These are phyloP conservation scores for Protophormia terraenovae DNA, from an alignment of 2,888 invertebrate genomes.

Conservation along the genomic window DNA sequence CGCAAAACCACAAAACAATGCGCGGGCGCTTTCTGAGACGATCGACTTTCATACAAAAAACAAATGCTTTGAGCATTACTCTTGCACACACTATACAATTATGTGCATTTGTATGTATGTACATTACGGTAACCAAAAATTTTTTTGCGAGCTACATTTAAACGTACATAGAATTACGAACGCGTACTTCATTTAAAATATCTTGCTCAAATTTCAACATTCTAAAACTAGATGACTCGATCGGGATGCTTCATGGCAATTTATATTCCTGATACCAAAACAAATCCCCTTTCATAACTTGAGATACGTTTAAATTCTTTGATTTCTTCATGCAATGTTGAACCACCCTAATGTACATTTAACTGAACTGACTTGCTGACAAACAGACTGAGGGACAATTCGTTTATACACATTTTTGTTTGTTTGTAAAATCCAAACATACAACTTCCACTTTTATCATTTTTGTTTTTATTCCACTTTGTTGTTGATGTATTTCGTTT, in stretches of 20 bases:
- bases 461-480: conserved; percentile 25
- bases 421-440: conserved; percentile 20
- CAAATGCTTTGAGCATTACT: conserved; percentile 14
- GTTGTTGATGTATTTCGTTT: conserved; percentile 10
- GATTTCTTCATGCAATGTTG: no score
- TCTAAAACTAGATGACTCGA: no score
- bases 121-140: no score
- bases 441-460: conserved; percentile 23
- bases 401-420: background rate
- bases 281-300: no score
- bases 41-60: background rate
- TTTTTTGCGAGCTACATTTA: no score
- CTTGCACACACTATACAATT: background rate
- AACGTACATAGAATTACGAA: no score
- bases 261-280: no score
- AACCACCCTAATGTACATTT: no score
- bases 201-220: no score
- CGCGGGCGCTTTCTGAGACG: conserved; percentile 36
- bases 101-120: conserved; percentile 1
- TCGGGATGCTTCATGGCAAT: no score
- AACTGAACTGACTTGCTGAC: background rate
- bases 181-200: no score
- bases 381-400: background rate
- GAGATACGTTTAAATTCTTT: no score
- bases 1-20: background rate